A percentile compares a stretch with the other conserved stretches of the same genome.
Evolutionary conservation across 2,113 vertebrate genomes (phyloP).

Genomic region (Scomber japonicus): DNA sequence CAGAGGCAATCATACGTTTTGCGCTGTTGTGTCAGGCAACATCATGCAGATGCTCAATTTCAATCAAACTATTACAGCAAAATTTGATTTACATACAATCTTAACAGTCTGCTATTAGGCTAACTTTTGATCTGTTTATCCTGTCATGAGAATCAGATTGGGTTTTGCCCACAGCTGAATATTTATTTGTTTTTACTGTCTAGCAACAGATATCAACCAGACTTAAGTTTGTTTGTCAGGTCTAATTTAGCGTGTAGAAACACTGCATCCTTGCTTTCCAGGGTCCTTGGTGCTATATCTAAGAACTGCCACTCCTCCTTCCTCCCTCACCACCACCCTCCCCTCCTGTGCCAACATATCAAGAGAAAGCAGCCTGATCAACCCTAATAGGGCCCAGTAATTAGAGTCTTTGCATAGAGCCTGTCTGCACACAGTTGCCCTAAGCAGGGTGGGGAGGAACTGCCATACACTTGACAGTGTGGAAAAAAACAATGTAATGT

Average conservation of each 20-base stretch:
- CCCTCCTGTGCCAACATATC: conserved; percentile 70
- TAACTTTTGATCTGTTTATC: conserved; percentile 57
- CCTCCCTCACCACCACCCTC: conserved; percentile 26
- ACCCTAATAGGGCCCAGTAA: conserved; percentile 84
- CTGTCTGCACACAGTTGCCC: conserved; percentile 78
- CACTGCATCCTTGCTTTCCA: conserved; percentile 55
- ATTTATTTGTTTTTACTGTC: conserved; percentile 62
- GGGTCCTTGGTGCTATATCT: conserved; percentile 73
- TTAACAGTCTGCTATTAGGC: conserved; percentile 46
- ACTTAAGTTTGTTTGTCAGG: conserved; percentile 77
- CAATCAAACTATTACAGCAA: conserved; percentile 23
- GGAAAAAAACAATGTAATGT: conserved; percentile 83
- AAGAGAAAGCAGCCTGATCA: conserved; percentile 81
- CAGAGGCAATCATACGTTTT: neutral
- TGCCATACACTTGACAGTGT: conserved; percentile 84
- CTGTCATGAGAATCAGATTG: conserved; percentile 44
- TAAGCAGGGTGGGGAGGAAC: conserved; percentile 78
- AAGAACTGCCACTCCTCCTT: conserved; percentile 50
- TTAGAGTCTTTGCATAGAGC: conserved; percentile 83
- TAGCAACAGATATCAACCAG: conserved; percentile 62
- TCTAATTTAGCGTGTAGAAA: conserved; percentile 75
- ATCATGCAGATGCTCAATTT: conserved; percentile 31
- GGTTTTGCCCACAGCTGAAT: conserved; percentile 43
- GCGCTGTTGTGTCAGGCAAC: conserved; percentile 31
- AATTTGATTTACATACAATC: conserved; percentile 36